Percentiles rank a stretch among this genome's conserved stretches.
Conservation (phyloP, 2,888 invertebrate species). For the Cheilosia vernalis region DNA sequence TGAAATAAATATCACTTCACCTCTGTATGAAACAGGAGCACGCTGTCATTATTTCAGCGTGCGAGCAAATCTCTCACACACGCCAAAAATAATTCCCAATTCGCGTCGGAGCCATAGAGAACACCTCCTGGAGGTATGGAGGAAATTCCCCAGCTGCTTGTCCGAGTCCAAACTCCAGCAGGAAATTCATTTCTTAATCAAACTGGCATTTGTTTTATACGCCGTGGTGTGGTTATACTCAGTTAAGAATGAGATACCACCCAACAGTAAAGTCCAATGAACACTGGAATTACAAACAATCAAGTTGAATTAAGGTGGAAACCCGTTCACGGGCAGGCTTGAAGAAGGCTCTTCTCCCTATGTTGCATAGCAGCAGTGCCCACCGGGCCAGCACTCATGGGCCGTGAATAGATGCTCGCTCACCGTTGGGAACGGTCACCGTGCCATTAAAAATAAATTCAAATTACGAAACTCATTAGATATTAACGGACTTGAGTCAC, state of each 20-base stretch:
- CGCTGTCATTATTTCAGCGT: slow-evolving; percentile 46
- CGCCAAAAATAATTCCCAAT: slow-evolving; percentile 53
- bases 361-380: not conserved
- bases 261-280: slow-evolving; percentile 46
- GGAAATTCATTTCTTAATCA: slow-evolving; percentile 71
- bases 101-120: slow-evolving; percentile 37
- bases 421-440: slow-evolving; percentile 71
- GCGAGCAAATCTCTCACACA: slow-evolving; percentile 58
- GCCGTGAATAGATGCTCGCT: slow-evolving; percentile 56
- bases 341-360: slow-evolving; percentile 45
- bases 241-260: slow-evolving; percentile 42
- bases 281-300: slow-evolving; percentile 71
- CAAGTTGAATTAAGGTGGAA: slow-evolving; percentile 68
- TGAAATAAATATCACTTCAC: slow-evolving; percentile 25
- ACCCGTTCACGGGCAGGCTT: slow-evolving; percentile 42
- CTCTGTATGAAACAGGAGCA: slow-evolving; percentile 51
- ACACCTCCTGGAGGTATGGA: slow-evolving; percentile 19
- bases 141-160: slow-evolving; percentile 29
- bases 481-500: slow-evolving; percentile 74
- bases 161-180: slow-evolving; percentile 10
- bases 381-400: slow-evolving; percentile 32
- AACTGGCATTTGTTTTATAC: slow-evolving; percentile 50
- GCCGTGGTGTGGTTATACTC: slow-evolving; percentile 13
- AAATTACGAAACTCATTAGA: slow-evolving; percentile 75
- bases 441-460: slow-evolving; percentile 74